A percentile compares a stretch with the other conserved stretches of the same genome.
phyloP scores from a whole-genome alignment of 2,888 invertebrate species.

The Crocallis elinguaria region DNA sequence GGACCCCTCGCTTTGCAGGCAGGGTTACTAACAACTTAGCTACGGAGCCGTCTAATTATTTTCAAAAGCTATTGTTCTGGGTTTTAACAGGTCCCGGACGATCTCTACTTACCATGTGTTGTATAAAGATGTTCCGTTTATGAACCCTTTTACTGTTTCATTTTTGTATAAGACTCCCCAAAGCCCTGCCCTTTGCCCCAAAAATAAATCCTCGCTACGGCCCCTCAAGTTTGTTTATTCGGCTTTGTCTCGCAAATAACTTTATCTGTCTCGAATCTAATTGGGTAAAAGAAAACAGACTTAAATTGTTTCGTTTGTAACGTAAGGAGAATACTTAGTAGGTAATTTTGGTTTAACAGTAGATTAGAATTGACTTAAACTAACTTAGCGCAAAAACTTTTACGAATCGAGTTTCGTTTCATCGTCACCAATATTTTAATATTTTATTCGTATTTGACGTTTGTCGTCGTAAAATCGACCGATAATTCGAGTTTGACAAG shows the following conservation, averaged over 20 bases:
- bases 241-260: constrained; percentile 21
- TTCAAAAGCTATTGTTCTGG: too few relatives aligned
- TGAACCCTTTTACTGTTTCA: too few relatives aligned
- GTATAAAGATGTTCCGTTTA: too few relatives aligned
- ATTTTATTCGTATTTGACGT: too few relatives aligned
- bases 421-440: too few relatives aligned
- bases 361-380: background rate
- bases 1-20: too few relatives aligned
- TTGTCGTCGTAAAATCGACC: too few relatives aligned
- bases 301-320: constrained; percentile 14
- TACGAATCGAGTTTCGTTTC: background rate
- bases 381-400: background rate
- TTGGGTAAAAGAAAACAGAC: constrained; percentile 27
- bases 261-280: constrained; percentile 32
- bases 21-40: too few relatives aligned
- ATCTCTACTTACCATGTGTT: too few relatives aligned
- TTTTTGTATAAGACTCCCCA: background rate
- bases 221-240: constrained; percentile 29
- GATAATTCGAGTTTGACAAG: too few relatives aligned
- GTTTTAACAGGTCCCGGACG: too few relatives aligned
- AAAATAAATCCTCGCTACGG: background rate
- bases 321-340: constrained; percentile 9
- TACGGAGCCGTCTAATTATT: too few relatives aligned
- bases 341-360: constrained; percentile 1
- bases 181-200: background rate